These are phyloP conservation scores for Agonopterix alstromeriana DNA, from an alignment of 2,888 invertebrate genomes.

Conservation along the genomic window DNA sequence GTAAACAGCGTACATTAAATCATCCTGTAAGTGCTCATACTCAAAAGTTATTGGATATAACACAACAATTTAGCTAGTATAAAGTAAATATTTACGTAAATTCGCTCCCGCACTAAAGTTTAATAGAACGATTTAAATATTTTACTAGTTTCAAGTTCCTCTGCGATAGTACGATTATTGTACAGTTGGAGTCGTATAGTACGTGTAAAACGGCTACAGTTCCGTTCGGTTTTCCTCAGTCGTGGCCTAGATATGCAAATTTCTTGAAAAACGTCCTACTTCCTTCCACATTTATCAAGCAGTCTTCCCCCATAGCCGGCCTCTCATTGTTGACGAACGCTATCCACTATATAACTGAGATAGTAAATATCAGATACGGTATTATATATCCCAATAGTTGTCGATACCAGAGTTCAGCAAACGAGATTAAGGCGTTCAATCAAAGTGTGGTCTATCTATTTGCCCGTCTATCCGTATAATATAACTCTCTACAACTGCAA, in stretches of 20 bases:
- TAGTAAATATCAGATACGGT: not conserved
- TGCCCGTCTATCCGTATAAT: not conserved
- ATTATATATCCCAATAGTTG: conserved; percentile 1
- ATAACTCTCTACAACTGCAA: too few relatives aligned
- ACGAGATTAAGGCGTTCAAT: conserved; percentile 6
- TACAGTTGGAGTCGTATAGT: too few relatives aligned
- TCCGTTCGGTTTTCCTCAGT: conserved; percentile 27
- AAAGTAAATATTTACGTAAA: too few relatives aligned
- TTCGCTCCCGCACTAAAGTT: too few relatives aligned
- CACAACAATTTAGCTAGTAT: too few relatives aligned
- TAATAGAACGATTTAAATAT: too few relatives aligned
- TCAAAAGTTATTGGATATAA: too few relatives aligned
- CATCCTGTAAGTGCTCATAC: too few relatives aligned
- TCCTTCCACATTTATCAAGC: conserved; percentile 20
- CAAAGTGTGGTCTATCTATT: conserved; percentile 3
- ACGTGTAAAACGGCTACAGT: conserved; percentile 9
- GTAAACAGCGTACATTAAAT: too few relatives aligned
- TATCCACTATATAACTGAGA: not conserved
- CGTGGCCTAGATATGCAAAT: conserved; percentile 44
- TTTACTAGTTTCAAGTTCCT: too few relatives aligned
- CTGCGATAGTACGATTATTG: too few relatives aligned
- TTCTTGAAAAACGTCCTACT: conserved; percentile 36
- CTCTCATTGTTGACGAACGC: not conserved
- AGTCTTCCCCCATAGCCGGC: conserved; percentile 2
- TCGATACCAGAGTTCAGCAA: not conserved